Conservation (phyloP, 2,888 invertebrate genomes). For the Trachelus troglodyta region DNA sequence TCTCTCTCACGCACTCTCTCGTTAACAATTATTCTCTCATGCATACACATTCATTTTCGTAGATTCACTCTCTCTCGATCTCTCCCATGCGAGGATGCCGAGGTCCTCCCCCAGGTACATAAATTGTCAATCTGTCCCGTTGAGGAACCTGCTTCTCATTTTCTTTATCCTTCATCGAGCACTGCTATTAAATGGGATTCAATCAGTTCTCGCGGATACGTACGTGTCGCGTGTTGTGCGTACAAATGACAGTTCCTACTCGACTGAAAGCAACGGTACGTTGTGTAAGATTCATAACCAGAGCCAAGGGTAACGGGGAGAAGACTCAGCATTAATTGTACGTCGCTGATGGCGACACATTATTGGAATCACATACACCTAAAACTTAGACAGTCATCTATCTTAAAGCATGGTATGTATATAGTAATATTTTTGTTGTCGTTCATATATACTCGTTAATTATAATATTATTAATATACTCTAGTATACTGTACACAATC, state of each 20-base stretch:
- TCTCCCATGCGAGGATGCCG: background rate
- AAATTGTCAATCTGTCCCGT: background rate
- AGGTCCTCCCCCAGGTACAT: background rate
- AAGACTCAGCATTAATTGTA: background rate
- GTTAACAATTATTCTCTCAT: background rate
- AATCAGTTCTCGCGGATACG: background rate
- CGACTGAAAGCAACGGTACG: background rate
- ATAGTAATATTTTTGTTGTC: constrained; percentile 42
- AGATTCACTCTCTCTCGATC: background rate
- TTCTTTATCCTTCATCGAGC: background rate
- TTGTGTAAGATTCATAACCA: background rate
- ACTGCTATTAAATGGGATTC: background rate
- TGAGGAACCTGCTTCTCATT: background rate
- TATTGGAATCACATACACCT: constrained; percentile 38
- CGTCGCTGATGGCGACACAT: constrained; percentile 7
- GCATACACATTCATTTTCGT: constrained; percentile 13
- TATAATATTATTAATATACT: constrained; percentile 61
- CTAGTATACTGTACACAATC: constrained; percentile 64
- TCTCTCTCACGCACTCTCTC: constrained; percentile 15
- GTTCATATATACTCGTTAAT: constrained; percentile 52
- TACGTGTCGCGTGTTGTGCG: constrained; percentile 37
- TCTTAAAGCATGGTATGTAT: constrained; percentile 47
- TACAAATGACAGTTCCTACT: constrained; percentile 39
- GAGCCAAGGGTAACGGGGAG: background rate
- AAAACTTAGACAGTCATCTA: constrained; percentile 52